phyloP scores from a whole-genome alignment of 2,113 vertebrate species.

The Pelobates fuscus region DNA sequence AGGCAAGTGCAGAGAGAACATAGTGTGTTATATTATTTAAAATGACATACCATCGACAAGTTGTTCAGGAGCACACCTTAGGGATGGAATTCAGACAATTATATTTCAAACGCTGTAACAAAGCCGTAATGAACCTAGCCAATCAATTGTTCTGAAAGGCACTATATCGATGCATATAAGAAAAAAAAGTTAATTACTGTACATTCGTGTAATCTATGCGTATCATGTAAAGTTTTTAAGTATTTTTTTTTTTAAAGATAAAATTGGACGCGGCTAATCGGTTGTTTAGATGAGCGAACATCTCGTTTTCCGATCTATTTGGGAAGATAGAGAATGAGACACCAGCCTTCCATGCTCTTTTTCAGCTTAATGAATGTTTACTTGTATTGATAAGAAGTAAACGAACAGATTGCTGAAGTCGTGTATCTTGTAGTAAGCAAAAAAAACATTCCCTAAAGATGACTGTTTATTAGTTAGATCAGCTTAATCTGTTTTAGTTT shows the following conservation, averaged over 20 bases:
- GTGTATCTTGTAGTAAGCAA: slow-evolving; percentile 38
- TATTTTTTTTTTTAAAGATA: slow-evolving; percentile 4
- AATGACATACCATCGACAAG: slow-evolving; percentile 57
- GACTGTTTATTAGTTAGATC: slow-evolving; percentile 38
- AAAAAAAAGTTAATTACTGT: slow-evolving; percentile 53
- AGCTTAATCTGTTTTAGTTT: slow-evolving; percentile 25
- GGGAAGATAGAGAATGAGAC: slow-evolving; percentile 14
- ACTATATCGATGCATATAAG: slow-evolving; percentile 49
- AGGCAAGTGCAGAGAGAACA: slow-evolving; percentile 45
- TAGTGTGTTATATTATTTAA: slow-evolving; percentile 49
- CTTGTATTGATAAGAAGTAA: slow-evolving; percentile 37
- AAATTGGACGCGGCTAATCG: not conserved
- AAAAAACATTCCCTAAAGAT: slow-evolving; percentile 32
- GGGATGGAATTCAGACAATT: slow-evolving; percentile 49
- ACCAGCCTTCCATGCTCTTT: slow-evolving; percentile 2
- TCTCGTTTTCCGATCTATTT: not conserved
- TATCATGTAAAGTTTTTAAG: slow-evolving; percentile 5
- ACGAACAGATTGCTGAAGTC: slow-evolving; percentile 38
- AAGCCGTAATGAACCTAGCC: slow-evolving; percentile 56
- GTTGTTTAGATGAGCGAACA: not conserved
- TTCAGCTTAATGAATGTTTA: slow-evolving; percentile 28
- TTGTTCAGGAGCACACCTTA: slow-evolving; percentile 44
- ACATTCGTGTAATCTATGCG: slow-evolving; percentile 40
- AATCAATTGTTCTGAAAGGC: slow-evolving; percentile 54
- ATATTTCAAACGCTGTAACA: slow-evolving; percentile 52